Base-by-base conservation (phyloP, 2,797 vertebrate genomes). In the Phylloscopus collybita region DNA sequence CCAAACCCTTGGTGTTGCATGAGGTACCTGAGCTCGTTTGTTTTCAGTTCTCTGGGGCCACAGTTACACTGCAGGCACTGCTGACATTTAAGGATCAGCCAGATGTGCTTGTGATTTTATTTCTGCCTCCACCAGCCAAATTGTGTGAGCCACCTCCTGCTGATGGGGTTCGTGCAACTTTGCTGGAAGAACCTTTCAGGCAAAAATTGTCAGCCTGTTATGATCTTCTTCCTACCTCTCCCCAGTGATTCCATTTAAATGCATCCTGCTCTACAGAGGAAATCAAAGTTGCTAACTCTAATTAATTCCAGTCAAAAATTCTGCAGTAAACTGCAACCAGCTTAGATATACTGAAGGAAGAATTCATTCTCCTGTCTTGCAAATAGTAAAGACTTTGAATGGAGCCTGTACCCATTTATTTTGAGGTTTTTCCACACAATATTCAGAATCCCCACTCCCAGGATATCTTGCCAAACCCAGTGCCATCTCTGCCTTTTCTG, bases 1-100 rank as follows among this genome's bases (percentile, higher is more conserved):
- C 51, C 38, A 54, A 47, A 16, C 69, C 80, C 45, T 53, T 62
- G 34, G 15, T 36, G 10, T 25, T 7, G 2, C 36, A 30, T 6
- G 34, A 73, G 54, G 53, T 60, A 78, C 64, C 86, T 74, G 84
- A 78, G 49, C 76, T 49, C 29, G 5, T 62, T 83, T 74, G 32
- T 2, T 11, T 86, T 19, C 40, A 34, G 64, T 6, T 76, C 75
- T 80, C 61, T 50, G 65, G 57, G 65, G 75, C 78, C 72, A 51
- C 25, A 29, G 64, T 26, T n/a, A 23, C 34, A 10, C 65, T 85
- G 86, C 26, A 85, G 44, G 78, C 61, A 30, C 71, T 67, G 44
- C 69, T 95, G 92, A 87, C 84, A 92, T 91, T 92, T 92, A 87
- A 95, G 80, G 88, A 93, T 87, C 86, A 91, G 81, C 88, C 94